Conservation (phyloP, 2,888 invertebrate species). For the Trissolcus brochymenae region DNA sequence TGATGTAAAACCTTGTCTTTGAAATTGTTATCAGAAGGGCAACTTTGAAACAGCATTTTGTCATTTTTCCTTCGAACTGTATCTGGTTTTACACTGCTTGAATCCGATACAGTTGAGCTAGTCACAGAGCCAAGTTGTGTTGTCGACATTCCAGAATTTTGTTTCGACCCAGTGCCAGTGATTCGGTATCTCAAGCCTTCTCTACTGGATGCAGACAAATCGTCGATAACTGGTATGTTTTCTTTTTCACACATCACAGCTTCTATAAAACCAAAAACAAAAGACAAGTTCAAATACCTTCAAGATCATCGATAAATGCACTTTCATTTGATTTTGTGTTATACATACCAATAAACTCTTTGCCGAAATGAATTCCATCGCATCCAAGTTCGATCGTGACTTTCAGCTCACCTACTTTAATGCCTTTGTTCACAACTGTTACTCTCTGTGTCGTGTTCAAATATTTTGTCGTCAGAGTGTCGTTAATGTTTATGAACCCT, state of each 20-base stretch:
- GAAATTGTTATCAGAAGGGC: constrained; percentile 55
- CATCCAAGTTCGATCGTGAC: constrained; percentile 77
- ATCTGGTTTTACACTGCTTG: constrained; percentile 50
- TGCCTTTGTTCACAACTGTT: constrained; percentile 74
- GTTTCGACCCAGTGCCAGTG: constrained; percentile 65
- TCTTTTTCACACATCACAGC: constrained; percentile 67
- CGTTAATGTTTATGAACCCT: constrained; percentile 74
- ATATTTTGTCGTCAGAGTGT: constrained; percentile 70
- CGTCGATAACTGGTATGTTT: constrained; percentile 67
- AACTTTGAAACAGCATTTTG: constrained; percentile 58
- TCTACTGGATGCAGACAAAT: constrained; percentile 37
- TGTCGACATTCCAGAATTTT: constrained; percentile 61
- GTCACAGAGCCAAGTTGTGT: constrained; percentile 57
- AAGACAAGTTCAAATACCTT: not conserved
- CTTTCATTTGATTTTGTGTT: no score
- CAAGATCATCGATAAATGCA: no score
- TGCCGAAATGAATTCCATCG: constrained; percentile 77
- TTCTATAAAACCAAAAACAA: constrained; percentile 58
- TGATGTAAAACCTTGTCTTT: constrained; percentile 62
- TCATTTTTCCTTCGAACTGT: constrained; percentile 57
- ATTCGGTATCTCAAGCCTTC: constrained; percentile 59
- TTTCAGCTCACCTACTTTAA: constrained; percentile 77
- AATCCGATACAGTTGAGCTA: constrained; percentile 55
- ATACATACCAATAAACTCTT: constrained; percentile 75
- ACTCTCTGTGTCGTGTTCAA: constrained; percentile 74